Evolutionary conservation across 2,888 invertebrate species (phyloP).

Genomic region (Lithophane semibrunnea): DNA sequence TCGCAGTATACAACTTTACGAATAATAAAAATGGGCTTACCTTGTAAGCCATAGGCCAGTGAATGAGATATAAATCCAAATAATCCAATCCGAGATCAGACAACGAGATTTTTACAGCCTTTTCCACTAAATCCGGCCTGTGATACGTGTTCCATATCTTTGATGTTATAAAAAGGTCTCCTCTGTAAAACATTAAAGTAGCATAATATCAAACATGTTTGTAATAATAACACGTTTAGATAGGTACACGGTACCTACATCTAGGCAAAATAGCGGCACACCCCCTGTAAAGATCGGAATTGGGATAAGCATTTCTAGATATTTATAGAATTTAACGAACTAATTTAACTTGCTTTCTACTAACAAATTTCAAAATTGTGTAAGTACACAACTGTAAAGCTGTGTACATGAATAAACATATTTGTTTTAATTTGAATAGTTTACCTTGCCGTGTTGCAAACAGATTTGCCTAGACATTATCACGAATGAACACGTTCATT

Average conservation of each 20-base stretch:
- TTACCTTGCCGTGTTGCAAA: neutral
- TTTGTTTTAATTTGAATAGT: slow-evolving; percentile 5
- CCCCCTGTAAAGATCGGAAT: slow-evolving; percentile 38
- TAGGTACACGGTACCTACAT: slow-evolving; percentile 21
- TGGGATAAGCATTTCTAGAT: slow-evolving; percentile 43
- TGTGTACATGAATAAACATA: neutral
- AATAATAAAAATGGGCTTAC: slow-evolving; percentile 80
- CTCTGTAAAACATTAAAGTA: slow-evolving; percentile 69
- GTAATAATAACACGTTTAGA: slow-evolving; percentile 25
- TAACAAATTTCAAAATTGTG: slow-evolving; percentile 23
- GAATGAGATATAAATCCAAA: slow-evolving; percentile 95
- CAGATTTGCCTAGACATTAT: neutral
- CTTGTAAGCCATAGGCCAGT: slow-evolving; percentile 96
- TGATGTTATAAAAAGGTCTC: slow-evolving; percentile 92
- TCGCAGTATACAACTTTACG: slow-evolving; percentile 52
- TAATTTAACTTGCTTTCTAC: slow-evolving; percentile 35
- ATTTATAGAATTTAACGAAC: slow-evolving; percentile 41
- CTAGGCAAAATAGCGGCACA: slow-evolving; percentile 28
- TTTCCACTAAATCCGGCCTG: slow-evolving; percentile 92
- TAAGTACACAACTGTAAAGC: neutral
- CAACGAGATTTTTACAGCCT: slow-evolving; percentile 92
- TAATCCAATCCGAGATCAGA: slow-evolving; percentile 93
- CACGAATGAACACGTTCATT: slow-evolving; percentile 1
- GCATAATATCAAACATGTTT: slow-evolving; percentile 25
- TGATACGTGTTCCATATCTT: slow-evolving; percentile 93